Evolutionary conservation across 2,113 vertebrate genomes (phyloP).

Genomic region (Tupaia tana): DNA sequence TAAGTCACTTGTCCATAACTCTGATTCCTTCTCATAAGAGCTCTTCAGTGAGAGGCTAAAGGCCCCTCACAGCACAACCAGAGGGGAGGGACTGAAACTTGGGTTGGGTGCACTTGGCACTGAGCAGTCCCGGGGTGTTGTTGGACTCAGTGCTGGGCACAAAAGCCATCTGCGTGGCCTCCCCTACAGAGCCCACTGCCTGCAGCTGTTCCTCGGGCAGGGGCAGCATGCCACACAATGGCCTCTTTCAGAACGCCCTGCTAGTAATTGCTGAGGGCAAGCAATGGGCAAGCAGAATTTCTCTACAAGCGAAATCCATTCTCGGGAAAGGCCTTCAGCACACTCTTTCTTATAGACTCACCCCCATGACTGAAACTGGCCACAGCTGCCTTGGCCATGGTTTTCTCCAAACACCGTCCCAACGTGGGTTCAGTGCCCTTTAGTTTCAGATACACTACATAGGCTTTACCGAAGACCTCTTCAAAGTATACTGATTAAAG

Average conservation of each 20-base stretch:
- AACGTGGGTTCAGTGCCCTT: neutral
- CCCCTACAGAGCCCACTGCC: neutral
- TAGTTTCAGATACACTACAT: neutral
- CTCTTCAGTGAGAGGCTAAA: neutral
- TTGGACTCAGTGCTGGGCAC: neutral
- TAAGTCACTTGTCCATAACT: neutral
- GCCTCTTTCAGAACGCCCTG: neutral
- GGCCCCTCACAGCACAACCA: neutral
- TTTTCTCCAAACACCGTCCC: neutral
- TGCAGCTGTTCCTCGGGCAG: neutral
- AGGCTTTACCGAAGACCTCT: constrained; percentile 57
- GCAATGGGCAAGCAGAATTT: neutral
- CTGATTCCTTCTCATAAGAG: constrained; percentile 20
- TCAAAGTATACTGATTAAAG: neutral
- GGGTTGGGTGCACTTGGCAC: neutral
- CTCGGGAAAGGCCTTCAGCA: neutral
- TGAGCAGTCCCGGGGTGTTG: neutral
- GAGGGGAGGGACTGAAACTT: neutral
- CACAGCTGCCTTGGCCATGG: neutral
- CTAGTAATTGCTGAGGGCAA: neutral
- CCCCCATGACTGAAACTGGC: neutral
- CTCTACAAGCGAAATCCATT: neutral
- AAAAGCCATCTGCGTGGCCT: neutral
- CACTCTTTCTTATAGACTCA: neutral
- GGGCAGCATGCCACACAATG: neutral